Evolutionary conservation across 2,797 vertebrate species (phyloP).

Genomic region (Smutsia gigantea): DNA sequence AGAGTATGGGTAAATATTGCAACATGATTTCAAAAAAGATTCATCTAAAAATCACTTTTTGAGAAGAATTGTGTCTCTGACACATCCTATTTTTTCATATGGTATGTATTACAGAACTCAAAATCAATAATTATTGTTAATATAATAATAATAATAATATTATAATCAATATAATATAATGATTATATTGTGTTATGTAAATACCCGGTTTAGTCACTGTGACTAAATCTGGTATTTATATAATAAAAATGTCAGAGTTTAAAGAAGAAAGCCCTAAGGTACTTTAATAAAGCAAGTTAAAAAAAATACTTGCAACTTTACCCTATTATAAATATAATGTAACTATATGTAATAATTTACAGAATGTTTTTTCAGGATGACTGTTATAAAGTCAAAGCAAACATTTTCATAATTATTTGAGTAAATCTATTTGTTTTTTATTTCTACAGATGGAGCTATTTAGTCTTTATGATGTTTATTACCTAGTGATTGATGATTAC

Average conservation of each 20-base stretch:
- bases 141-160: too few species aligned
- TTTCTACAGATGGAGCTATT: not conserved
- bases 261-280: conserved; percentile 5
- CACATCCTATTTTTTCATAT: conserved; percentile 52
- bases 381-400: not conserved
- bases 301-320: conserved; percentile 8
- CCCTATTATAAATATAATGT: not conserved
- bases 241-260: conserved; percentile 16
- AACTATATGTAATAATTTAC: too few species aligned
- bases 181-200: too few species aligned
- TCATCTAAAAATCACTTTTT: conserved; percentile 33
- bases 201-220: not conserved
- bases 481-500: not conserved
- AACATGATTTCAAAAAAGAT: conserved; percentile 23
- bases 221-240: conserved; percentile 23
- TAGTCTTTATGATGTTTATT: not conserved
- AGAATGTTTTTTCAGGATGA: conserved; percentile 2
- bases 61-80: conserved; percentile 59
- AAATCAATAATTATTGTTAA: not conserved
- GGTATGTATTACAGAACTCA: conserved; percentile 46
- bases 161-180: too few species aligned
- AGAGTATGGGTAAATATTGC: conserved; percentile 50
- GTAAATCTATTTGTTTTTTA: not conserved
- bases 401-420: not conserved
- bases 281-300: conserved; percentile 11